These are phyloP conservation scores for Nysson spinosus DNA, from an alignment of 2,888 invertebrate species.

Conservation along the genomic window DNA sequence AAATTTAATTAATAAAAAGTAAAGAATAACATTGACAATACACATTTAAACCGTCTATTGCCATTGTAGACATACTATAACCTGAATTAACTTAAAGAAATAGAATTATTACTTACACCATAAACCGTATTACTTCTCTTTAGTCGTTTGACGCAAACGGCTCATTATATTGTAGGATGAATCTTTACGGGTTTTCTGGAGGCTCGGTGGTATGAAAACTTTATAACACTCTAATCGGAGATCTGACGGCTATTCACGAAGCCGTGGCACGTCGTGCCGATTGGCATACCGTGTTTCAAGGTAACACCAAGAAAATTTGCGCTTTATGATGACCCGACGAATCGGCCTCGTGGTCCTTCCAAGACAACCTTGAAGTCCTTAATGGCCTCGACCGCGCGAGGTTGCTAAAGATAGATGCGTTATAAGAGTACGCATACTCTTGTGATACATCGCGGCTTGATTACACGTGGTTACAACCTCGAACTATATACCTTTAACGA, in stretches of 20 bases:
- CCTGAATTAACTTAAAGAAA: no score
- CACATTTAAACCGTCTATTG: no score
- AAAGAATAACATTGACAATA: no score
- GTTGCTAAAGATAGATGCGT: constrained; percentile 53
- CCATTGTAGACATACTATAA: no score
- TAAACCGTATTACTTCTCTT: constrained; percentile 15
- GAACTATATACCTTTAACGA: constrained; percentile 53
- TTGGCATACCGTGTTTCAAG: constrained; percentile 62
- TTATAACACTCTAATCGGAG: constrained; percentile 52
- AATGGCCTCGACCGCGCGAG: constrained; percentile 27
- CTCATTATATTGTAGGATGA: constrained; percentile 26
- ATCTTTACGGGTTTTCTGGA: constrained; percentile 45
- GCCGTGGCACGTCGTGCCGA: constrained; percentile 29
- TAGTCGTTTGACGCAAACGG: no score
- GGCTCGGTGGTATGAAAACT: constrained; percentile 9
- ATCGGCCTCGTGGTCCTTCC: constrained; percentile 32
- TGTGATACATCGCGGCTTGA: constrained; percentile 37
- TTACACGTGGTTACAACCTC: constrained; percentile 43
- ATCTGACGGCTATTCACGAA: constrained; percentile 16
- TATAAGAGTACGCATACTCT: constrained; percentile 35
- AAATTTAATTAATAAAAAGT: no score
- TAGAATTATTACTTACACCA: no score
- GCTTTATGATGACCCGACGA: constrained; percentile 60
- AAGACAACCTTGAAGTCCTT: constrained; percentile 36
- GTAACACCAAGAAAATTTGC: constrained; percentile 54